Percentiles rank a stretch among this genome's conserved stretches.
Evolutionary conservation across 2,113 vertebrate species (phyloP).

Genomic region (Rhinoptilus africanus): DNA sequence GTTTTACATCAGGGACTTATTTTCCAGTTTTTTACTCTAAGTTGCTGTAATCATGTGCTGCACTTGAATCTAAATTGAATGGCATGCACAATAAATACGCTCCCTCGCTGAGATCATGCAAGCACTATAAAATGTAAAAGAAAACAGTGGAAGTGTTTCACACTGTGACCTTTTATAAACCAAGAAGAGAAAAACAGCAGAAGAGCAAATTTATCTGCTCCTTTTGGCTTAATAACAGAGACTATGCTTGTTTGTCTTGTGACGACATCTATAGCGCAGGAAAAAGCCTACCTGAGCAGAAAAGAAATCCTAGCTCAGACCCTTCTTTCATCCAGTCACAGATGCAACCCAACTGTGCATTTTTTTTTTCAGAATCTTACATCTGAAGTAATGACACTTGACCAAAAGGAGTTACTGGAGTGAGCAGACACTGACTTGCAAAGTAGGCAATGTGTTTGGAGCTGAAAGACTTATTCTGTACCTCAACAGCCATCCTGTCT

Average conservation of each 20-base stretch:
- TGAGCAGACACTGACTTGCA: background rate
- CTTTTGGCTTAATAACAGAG: slow-evolving; percentile 9
- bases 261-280: background rate
- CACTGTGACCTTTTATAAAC: slow-evolving; percentile 56
- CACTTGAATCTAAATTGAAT: slow-evolving; percentile 70
- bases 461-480: background rate
- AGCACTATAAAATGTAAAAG: slow-evolving; percentile 65
- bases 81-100: slow-evolving; percentile 64
- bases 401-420: background rate
- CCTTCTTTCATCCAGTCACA: background rate
- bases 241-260: background rate
- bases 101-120: slow-evolving; percentile 60
- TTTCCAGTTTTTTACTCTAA: slow-evolving; percentile 71
- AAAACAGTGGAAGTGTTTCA: slow-evolving; percentile 68
- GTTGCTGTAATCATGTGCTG: slow-evolving; percentile 69
- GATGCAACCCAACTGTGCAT: background rate
- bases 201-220: slow-evolving; percentile 39
- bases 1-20: slow-evolving; percentile 77
- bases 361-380: background rate
- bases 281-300: slow-evolving; percentile 40
- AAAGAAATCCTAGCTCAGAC: background rate
- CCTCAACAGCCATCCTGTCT: background rate
- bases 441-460: background rate
- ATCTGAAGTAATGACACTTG: background rate
- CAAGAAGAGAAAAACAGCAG: slow-evolving; percentile 33